Evolutionary conservation across 2,888 invertebrate species (phyloP).

Genomic region (Trissoscelio sp.): DNA sequence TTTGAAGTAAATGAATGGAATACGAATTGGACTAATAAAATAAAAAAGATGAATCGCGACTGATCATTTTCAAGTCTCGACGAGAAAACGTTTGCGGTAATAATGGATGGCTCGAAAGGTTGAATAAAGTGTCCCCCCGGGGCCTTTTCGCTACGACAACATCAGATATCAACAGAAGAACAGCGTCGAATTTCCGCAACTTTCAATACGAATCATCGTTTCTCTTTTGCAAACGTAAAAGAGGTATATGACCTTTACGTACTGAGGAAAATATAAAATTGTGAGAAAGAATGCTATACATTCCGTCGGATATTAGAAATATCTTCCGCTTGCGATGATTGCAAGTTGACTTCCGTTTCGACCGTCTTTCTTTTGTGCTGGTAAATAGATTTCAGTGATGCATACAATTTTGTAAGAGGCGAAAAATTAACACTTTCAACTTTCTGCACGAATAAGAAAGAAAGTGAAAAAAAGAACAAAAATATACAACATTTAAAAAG

Average conservation of each 20-base stretch:
- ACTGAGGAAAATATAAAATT: slow-evolving; percentile 39
- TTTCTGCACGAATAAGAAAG: background rate
- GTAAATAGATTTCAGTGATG: slow-evolving; percentile 30
- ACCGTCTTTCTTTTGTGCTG: slow-evolving; percentile 28
- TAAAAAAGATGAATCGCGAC: slow-evolving; percentile 3
- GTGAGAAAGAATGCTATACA: slow-evolving; percentile 21
- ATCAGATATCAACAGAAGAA: slow-evolving; percentile 46
- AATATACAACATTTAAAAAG: too few relatives aligned
- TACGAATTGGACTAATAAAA: slow-evolving; percentile 1
- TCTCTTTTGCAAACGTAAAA: slow-evolving; percentile 28
- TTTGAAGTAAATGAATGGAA: slow-evolving; percentile 15
- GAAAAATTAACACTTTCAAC: slow-evolving; percentile 18
- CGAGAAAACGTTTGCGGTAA: slow-evolving; percentile 18
- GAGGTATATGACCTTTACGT: slow-evolving; percentile 32
- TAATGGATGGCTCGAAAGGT: slow-evolving; percentile 32
- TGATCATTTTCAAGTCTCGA: slow-evolving; percentile 19
- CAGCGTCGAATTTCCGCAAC: slow-evolving; percentile 46
- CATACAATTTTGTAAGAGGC: slow-evolving; percentile 8
- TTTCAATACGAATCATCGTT: slow-evolving; percentile 45
- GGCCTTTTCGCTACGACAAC: slow-evolving; percentile 36
- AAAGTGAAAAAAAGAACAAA: background rate
- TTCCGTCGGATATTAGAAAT: slow-evolving; percentile 80
- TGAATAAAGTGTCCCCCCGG: slow-evolving; percentile 36
- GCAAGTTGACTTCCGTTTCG: slow-evolving; percentile 75
- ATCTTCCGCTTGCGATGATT: slow-evolving; percentile 73